Conservation (phyloP, 2,113 vertebrate species). For the Lichenostomus cassidix region DNA sequence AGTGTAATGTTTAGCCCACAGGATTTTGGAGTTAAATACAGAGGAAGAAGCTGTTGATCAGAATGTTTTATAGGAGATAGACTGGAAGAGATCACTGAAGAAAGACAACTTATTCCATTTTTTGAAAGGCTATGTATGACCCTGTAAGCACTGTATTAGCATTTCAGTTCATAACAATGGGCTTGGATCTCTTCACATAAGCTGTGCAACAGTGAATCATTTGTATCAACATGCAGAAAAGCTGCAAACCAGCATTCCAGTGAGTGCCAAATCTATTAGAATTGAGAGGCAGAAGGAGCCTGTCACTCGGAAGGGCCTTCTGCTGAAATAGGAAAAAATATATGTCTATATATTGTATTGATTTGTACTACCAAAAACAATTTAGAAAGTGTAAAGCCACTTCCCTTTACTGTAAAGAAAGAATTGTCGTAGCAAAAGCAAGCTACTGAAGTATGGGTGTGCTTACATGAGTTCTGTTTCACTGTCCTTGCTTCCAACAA, state of each 20-base stretch:
- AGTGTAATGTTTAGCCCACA: neutral
- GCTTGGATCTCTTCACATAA: neutral
- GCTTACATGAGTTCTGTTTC: neutral
- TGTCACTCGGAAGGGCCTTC: neutral
- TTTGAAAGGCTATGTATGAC: neutral
- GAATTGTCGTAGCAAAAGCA: neutral
- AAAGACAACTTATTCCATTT: neutral
- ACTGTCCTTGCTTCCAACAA: neutral
- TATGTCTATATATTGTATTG: neutral
- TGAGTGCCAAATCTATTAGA: neutral
- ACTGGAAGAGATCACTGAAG: neutral
- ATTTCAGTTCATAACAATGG: neutral
- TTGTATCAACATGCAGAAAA: neutral
- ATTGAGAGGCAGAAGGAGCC: neutral
- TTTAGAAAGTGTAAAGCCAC: neutral
- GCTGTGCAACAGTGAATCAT: neutral
- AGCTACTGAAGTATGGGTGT: neutral
- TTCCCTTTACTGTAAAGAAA: neutral
- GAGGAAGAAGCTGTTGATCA: conserved; percentile 35
- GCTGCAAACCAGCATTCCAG: neutral
- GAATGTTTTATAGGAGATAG: neutral
- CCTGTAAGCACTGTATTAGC: neutral
- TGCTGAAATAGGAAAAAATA: neutral
- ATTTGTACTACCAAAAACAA: neutral
- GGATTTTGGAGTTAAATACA: conserved; percentile 37